Conservation (phyloP, 2,113 vertebrate species). For the Equus quagga region DNA sequence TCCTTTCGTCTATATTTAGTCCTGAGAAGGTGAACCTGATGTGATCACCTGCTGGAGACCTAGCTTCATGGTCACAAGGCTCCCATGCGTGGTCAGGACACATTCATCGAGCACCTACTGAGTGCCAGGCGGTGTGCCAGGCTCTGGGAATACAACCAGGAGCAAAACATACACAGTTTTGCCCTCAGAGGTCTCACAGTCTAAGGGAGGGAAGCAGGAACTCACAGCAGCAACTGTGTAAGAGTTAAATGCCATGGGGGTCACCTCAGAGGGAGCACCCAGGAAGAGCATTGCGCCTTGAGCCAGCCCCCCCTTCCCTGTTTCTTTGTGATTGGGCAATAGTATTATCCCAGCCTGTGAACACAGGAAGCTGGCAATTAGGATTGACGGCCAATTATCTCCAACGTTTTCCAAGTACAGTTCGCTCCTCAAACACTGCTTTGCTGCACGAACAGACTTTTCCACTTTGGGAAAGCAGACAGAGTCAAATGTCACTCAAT, state of each 20-base stretch:
- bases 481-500: not conserved
- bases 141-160: not conserved
- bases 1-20: conserved; percentile 20
- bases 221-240: not conserved
- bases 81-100: not conserved
- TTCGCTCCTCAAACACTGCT: conserved; percentile 9
- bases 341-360: not conserved
- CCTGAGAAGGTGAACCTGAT: not conserved
- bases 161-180: not conserved
- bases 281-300: not conserved
- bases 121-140: not conserved
- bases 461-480: not conserved
- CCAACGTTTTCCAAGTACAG: not conserved
- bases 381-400: not conserved
- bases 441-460: not conserved
- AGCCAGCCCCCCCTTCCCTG: not conserved
- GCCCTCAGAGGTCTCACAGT: not conserved
- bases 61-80: not conserved
- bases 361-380: not conserved
- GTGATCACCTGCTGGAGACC: not conserved
- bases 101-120: not conserved
- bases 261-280: not conserved
- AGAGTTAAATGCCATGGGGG: not conserved
- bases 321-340: not conserved
- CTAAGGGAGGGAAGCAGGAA: not conserved